phyloP scores from a whole-genome alignment of 2,797 vertebrate genomes.

The Enteromius argenteus region DNA sequence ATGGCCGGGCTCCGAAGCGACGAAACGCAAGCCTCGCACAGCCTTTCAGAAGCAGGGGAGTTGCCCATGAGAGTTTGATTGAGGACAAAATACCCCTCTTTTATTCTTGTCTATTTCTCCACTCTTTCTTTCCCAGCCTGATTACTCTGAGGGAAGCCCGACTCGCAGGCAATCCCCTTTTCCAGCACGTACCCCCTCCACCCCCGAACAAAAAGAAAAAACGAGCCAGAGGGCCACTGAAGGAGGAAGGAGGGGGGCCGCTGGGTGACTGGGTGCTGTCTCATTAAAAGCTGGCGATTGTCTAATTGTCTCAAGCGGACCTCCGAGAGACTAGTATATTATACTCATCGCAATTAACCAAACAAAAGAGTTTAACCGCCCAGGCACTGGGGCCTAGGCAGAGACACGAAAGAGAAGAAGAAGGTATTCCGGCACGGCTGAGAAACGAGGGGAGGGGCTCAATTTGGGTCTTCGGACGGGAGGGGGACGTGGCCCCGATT shows the following conservation, averaged over 20 bases:
- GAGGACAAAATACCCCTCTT: conserved; percentile 63
- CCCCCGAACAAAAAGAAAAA: conserved; percentile 58
- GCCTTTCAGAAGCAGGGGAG: conserved; percentile 58
- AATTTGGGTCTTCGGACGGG: conserved; percentile 1
- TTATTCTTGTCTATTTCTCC: conserved; percentile 51
- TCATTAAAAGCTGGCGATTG: conserved; percentile 99
- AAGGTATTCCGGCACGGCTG: conserved; percentile 58
- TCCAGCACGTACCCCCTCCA: conserved; percentile 65
- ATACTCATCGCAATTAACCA: conserved; percentile 99
- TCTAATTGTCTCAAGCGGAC: conserved; percentile 99
- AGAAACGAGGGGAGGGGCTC: conserved; percentile 17
- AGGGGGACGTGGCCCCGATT: conserved; percentile 75
- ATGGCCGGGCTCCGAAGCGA: conserved; percentile 65
- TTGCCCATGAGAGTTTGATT: conserved; percentile 64
- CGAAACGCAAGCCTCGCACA: conserved; percentile 41
- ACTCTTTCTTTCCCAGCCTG: conserved; percentile 50
- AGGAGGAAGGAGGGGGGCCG: conserved; percentile 73
- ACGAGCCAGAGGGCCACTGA: conserved; percentile 55
- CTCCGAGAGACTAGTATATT: conserved; percentile 99
- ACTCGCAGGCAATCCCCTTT: conserved; percentile 49
- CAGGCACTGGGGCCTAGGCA: conserved; percentile 86
- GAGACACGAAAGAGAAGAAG: conserved; percentile 70
- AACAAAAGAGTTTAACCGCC: conserved; percentile 99
- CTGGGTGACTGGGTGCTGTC: conserved; percentile 86
- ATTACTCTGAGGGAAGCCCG: conserved; percentile 61